Percentiles rank a stretch among this genome's conserved stretches.
These are phyloP conservation scores for Enteromius viviparus DNA, from an alignment of 2,797 vertebrate genomes.

Conservation along the genomic window DNA sequence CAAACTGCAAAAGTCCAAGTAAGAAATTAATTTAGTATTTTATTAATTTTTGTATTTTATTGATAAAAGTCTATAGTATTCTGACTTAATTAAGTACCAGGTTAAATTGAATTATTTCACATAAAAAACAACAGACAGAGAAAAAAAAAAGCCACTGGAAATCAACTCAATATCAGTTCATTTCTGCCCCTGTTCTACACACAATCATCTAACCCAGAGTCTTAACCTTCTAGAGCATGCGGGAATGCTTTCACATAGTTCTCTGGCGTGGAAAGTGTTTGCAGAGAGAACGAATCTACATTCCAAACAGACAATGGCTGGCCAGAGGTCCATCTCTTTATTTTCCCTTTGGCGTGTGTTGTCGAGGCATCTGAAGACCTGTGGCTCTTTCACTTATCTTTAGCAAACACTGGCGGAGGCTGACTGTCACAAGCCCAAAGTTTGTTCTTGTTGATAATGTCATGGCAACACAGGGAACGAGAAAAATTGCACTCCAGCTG, in stretches of 20 bases:
- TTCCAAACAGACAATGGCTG: conserved; percentile 48
- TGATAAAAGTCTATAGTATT: background rate
- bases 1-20: background rate
- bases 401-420: conserved; percentile 57
- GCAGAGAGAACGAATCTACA: conserved; percentile 54
- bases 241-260: conserved; percentile 36
- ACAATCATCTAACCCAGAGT: background rate
- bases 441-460: conserved; percentile 69
- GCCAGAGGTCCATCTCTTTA: conserved; percentile 45
- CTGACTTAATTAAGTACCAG: background rate
- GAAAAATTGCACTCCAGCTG: conserved; percentile 37
- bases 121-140: background rate
- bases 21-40: background rate
- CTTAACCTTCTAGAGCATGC: conserved; percentile 12
- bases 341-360: conserved; percentile 37
- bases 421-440: conserved; percentile 84
- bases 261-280: conserved; percentile 49
- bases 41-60: background rate
- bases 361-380: conserved; percentile 43
- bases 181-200: background rate
- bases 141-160: background rate
- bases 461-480: conserved; percentile 61
- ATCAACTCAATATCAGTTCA: background rate
- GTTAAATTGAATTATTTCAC: background rate
- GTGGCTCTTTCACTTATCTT: conserved; percentile 62